Percentiles rank a stretch among this genome's conserved stretches.
phyloP scores from a whole-genome alignment of 2,797 vertebrate species.

The Gymnopithys bicolor region DNA sequence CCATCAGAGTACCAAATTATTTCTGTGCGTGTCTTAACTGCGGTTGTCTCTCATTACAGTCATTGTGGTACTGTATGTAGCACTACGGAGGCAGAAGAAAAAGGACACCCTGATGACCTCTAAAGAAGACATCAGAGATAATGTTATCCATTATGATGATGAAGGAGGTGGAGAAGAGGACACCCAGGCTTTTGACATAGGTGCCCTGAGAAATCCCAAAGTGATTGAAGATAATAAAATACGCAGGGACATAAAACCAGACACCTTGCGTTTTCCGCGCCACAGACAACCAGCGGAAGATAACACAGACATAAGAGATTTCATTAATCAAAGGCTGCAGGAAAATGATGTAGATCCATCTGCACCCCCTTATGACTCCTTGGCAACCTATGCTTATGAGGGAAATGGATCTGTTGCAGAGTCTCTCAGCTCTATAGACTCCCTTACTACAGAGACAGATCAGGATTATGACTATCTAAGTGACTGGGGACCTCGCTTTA shows the following conservation, averaged over 20 bases:
- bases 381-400: slow-evolving; percentile 97
- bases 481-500: slow-evolving; percentile 96
- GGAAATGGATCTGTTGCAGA: slow-evolving; percentile 92
- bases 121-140: slow-evolving; percentile 97
- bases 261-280: slow-evolving; percentile 76
- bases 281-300: slow-evolving; percentile 81
- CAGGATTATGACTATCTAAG: slow-evolving; percentile 94
- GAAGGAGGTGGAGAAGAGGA: slow-evolving; percentile 98
- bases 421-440: slow-evolving; percentile 95
- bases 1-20: neutral
- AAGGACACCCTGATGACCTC: slow-evolving; percentile 98
- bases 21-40: slow-evolving; percentile 2
- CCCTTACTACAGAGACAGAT: slow-evolving; percentile 83
- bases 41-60: slow-evolving; percentile 72
- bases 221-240: slow-evolving; percentile 90
- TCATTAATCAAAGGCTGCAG: slow-evolving; percentile 90
- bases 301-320: slow-evolving; percentile 91
- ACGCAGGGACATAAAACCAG: slow-evolving; percentile 94
- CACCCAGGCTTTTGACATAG: slow-evolving; percentile 97
- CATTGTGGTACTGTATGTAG: slow-evolving; percentile 95
- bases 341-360: slow-evolving; percentile 90
- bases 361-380: slow-evolving; percentile 94
- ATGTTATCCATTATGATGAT: slow-evolving; percentile 98
- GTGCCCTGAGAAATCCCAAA: slow-evolving; percentile 95
- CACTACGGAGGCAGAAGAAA: slow-evolving; percentile 92